Conservation (phyloP, 2,113 vertebrate species). For the Myrmecobius fasciatus region DNA sequence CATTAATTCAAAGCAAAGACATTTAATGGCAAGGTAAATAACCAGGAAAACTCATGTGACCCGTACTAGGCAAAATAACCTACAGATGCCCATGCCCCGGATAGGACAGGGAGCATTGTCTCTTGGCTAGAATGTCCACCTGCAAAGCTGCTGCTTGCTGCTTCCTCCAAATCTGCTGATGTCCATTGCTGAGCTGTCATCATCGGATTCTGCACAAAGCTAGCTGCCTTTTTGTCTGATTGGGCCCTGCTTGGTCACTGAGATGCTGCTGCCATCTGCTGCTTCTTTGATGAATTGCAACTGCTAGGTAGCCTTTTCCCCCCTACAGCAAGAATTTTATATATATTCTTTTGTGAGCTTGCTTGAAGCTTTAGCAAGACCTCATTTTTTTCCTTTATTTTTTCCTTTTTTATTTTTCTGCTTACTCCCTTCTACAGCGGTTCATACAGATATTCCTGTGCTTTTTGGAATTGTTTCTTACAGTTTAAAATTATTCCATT, state of each 20-base stretch:
- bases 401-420: neutral
- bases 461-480: too few species aligned
- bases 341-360: neutral
- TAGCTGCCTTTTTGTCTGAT: neutral
- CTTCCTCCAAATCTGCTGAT: neutral
- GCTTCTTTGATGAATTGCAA: neutral
- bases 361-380: neutral
- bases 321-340: neutral
- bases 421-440: too few species aligned
- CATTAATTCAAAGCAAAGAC: neutral
- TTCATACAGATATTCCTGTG: too few species aligned
- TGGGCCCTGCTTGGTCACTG: neutral
- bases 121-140: neutral
- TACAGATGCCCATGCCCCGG: neutral
- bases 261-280: neutral
- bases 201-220: neutral
- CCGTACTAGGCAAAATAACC: neutral
- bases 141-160: neutral
- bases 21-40: neutral
- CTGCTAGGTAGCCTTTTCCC: neutral
- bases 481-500: too few species aligned
- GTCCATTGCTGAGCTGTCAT: neutral
- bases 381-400: neutral
- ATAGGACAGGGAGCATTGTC: neutral
- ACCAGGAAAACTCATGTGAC: neutral